A percentile compares a stretch with the other conserved stretches of the same genome.
Conservation (phyloP, 2,797 vertebrate genomes). For the Clarias pachynema region DNA sequence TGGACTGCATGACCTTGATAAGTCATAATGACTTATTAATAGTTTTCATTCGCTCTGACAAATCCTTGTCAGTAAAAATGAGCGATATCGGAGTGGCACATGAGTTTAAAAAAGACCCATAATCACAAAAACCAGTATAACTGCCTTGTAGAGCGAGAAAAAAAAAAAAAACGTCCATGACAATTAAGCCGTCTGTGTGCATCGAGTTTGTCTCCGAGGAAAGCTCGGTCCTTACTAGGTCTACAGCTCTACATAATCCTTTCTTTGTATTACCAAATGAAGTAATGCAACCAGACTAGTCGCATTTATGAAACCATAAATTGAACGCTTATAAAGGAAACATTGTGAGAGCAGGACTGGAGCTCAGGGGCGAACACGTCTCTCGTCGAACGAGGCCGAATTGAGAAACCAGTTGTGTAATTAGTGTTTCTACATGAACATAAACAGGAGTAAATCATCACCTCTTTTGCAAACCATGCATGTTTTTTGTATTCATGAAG, state of each 20-base stretch:
- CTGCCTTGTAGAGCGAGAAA: slow-evolving; percentile 20
- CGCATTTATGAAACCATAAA: slow-evolving; percentile 62
- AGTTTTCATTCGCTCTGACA: not conserved
- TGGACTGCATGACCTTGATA: not conserved
- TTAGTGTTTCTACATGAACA: slow-evolving; percentile 53
- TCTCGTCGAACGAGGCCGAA: slow-evolving; percentile 51
- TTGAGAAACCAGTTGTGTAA: slow-evolving; percentile 59
- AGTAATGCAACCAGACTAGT: slow-evolving; percentile 53
- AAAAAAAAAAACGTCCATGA: not conserved
- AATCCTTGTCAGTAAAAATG: not conserved
- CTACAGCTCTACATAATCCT: slow-evolving; percentile 53
- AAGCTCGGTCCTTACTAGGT: slow-evolving; percentile 27
- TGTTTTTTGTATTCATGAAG: slow-evolving; percentile 20
- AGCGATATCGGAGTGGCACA: slow-evolving; percentile 14
- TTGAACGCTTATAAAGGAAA: slow-evolving; percentile 60
- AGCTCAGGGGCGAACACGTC: slow-evolving; percentile 47
- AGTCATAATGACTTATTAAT: not conserved
- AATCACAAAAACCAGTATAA: slow-evolving; percentile 49
- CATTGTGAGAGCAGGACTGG: slow-evolving; percentile 61
- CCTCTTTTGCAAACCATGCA: slow-evolving; percentile 29
- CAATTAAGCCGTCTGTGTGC: slow-evolving; percentile 48
- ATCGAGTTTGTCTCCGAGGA: slow-evolving; percentile 37
- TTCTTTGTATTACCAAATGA: slow-evolving; percentile 60
- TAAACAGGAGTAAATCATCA: slow-evolving; percentile 55
- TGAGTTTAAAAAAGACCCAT: slow-evolving; percentile 40